Evolutionary conservation across 2,797 vertebrate species (phyloP).

Genomic region (Crypturellus tataupa): DNA sequence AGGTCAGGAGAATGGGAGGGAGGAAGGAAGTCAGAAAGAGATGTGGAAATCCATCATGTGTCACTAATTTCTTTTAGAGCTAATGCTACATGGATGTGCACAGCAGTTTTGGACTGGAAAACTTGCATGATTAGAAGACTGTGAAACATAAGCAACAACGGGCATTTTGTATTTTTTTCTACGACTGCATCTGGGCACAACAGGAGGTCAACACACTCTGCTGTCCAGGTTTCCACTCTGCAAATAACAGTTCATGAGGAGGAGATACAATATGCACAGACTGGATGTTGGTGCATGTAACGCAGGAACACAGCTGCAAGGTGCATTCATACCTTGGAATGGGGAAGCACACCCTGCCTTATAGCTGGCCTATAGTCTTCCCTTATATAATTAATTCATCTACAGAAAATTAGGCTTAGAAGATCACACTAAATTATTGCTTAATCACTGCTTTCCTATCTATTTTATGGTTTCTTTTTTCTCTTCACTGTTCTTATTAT

Average conservation of each 20-base stretch:
- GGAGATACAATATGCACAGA: not conserved
- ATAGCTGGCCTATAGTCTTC: not conserved
- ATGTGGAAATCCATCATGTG: not conserved
- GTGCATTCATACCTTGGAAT: accelerated
- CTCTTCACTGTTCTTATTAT: not conserved
- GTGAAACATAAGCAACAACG: not conserved
- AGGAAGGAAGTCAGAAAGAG: not conserved
- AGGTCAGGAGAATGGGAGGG: not conserved
- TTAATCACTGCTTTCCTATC: not conserved
- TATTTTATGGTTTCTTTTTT: not conserved
- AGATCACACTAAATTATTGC: not conserved
- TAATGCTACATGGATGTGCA: not conserved
- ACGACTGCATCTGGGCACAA: not conserved
- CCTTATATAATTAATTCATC: accelerated
- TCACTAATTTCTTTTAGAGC: not conserved
- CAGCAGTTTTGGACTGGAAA: not conserved
- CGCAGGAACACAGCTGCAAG: accelerated
- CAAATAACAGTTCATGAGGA: not conserved
- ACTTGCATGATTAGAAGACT: not conserved
- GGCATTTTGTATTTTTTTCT: not conserved
- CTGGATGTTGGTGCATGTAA: not conserved
- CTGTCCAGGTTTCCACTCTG: not conserved
- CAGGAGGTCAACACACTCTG: not conserved
- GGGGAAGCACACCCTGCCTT: accelerated
- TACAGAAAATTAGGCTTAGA: not conserved